Percentiles rank a stretch among this genome's conserved stretches.
phyloP scores from a whole-genome alignment of 2,888 invertebrate species.

The Hemithea aestivaria region DNA sequence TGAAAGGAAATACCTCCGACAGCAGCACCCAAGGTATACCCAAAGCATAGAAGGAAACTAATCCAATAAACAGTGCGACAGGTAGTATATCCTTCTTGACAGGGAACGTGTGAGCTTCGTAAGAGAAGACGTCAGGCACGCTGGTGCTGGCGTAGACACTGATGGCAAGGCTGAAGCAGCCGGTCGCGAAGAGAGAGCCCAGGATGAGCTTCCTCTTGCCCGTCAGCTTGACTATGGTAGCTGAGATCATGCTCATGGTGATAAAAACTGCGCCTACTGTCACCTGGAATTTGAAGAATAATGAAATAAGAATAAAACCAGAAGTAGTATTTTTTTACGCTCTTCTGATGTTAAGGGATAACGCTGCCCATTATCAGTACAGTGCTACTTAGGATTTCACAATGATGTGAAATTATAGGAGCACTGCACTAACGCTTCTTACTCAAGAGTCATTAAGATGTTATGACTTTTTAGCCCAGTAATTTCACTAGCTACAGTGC shows the following conservation, averaged over 20 bases:
- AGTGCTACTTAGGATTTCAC: no score
- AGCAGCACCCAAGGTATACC: conserved; percentile 78
- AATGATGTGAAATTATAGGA: no score
- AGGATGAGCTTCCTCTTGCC: conserved; percentile 65
- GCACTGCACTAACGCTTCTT: no score
- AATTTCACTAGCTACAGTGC: no score
- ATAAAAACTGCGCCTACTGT: conserved; percentile 56
- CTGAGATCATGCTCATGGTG: conserved; percentile 55
- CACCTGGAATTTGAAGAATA: conserved; percentile 42
- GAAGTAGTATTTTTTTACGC: no score
- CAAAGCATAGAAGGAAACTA: conserved; percentile 56
- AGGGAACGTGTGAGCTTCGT: conserved; percentile 56
- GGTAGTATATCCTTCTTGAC: conserved; percentile 60
- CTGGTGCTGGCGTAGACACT: conserved; percentile 51
- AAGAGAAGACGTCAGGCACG: conserved; percentile 53
- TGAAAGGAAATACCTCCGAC: conserved; percentile 79
- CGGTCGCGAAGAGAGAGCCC: conserved; percentile 50
- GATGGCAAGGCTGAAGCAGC: conserved; percentile 49
- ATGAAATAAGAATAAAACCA: neutral
- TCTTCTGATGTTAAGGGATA: no score
- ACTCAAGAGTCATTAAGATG: no score
- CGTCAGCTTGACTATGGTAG: conserved; percentile 51
- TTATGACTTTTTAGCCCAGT: no score
- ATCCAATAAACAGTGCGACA: conserved; percentile 57
- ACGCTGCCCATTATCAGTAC: no score